These are phyloP conservation scores for Gobio gobio DNA, from an alignment of 2,113 vertebrate genomes.

Conservation along the genomic window DNA sequence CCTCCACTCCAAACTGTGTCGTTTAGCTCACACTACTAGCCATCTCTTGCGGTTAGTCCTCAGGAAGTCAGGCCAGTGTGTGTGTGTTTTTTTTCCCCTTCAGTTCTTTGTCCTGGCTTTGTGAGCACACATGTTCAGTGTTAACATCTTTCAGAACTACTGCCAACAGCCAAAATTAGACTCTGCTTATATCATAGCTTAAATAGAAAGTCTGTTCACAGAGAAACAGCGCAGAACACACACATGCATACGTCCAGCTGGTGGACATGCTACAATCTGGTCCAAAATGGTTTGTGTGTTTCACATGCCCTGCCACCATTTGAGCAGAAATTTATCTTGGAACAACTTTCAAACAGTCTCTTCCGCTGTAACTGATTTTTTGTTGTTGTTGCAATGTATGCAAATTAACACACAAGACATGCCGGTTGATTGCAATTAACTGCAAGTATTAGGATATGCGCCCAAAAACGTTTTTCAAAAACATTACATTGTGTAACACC, in stretches of 20 bases:
- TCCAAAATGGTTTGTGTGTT: not conserved
- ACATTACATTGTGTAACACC: too few species aligned
- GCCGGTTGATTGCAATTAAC: too few species aligned
- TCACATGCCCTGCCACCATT: constrained; percentile 10
- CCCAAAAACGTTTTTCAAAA: too few species aligned
- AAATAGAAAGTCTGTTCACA: constrained; percentile 22
- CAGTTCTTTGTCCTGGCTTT: constrained; percentile 19
- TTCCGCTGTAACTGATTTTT: not conserved
- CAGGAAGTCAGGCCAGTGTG: not conserved
- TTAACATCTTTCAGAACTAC: constrained; percentile 33
- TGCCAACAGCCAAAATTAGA: constrained; percentile 29
- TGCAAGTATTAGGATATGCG: too few species aligned
- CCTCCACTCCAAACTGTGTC: constrained; percentile 8
- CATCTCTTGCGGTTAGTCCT: constrained; percentile 2
- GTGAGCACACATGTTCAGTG: constrained; percentile 27
- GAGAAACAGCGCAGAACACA: not conserved
- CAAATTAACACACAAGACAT: not conserved
- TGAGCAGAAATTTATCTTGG: not conserved
- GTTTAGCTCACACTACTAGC: not conserved
- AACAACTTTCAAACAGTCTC: not conserved
- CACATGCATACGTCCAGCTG: constrained; percentile 9
- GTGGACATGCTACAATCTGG: not conserved
- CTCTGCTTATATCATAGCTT: not conserved
- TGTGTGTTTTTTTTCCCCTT: not conserved
- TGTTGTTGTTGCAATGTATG: not conserved